phyloP scores from a whole-genome alignment of 2,797 vertebrate species.

The Pristis pectinata region DNA sequence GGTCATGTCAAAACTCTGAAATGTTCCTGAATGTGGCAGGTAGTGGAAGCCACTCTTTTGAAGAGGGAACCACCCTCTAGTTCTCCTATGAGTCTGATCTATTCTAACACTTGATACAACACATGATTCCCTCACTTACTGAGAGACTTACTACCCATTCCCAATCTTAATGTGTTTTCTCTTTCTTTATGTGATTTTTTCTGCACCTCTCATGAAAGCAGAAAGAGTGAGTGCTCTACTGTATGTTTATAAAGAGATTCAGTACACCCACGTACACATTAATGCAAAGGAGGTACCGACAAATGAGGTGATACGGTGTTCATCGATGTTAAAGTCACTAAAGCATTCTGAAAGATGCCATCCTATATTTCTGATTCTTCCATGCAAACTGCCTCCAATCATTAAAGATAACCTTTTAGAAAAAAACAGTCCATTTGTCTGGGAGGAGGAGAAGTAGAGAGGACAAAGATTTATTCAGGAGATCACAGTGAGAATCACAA shows the following conservation, averaged over 20 bases:
- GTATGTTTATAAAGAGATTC: background rate
- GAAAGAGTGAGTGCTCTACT: no score
- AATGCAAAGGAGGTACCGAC: background rate
- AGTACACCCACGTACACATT: background rate
- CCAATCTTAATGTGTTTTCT: background rate
- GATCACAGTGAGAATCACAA: conserved; percentile 68
- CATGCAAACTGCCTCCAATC: background rate
- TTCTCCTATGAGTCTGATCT: background rate
- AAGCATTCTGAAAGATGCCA: background rate
- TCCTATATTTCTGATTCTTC: background rate
- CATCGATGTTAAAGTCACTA: background rate
- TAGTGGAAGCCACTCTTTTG: background rate
- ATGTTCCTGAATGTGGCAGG: no score
- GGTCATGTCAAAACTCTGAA: background rate
- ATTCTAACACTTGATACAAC: background rate
- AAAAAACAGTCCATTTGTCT: conserved; percentile 37
- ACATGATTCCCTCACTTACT: background rate
- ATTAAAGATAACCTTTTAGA: background rate
- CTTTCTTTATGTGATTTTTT: background rate
- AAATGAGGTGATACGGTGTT: background rate
- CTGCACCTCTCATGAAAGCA: background rate
- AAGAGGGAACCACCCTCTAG: background rate
- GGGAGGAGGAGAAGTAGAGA: conserved; percentile 41
- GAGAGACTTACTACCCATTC: background rate
- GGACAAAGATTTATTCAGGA: conserved; percentile 54